These are phyloP conservation scores for Drosophila lini DNA, from an alignment of 1,140 invertebrate species.

Conservation along the genomic window DNA sequence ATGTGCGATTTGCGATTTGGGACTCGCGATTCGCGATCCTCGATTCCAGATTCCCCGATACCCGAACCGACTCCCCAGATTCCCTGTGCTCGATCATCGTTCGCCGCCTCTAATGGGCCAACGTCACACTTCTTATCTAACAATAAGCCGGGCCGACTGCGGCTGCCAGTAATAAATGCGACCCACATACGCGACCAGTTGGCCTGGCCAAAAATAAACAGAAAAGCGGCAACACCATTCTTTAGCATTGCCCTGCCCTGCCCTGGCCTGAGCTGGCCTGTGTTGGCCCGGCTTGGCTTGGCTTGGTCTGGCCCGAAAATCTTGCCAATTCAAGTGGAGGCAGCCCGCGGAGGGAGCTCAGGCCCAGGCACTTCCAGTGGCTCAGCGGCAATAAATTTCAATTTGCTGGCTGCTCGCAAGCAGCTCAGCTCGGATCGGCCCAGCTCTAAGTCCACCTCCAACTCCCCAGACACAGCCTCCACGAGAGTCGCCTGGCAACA, in stretches of 20 bases:
- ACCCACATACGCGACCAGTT: slow-evolving; percentile 80
- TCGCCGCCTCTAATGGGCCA: slow-evolving; percentile 69
- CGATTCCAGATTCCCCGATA: slow-evolving; percentile 26
- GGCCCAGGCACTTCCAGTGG: slow-evolving; percentile 67
- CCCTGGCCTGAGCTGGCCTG: slow-evolving; percentile 20
- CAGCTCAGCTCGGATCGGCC: slow-evolving; percentile 22
- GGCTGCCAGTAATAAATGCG: slow-evolving; percentile 68
- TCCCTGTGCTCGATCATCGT: slow-evolving; percentile 45
- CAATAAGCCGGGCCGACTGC: slow-evolving; percentile 38
- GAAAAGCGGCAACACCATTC: slow-evolving; percentile 42
- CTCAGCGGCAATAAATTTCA: slow-evolving; percentile 80
- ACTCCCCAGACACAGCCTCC: slow-evolving; percentile 5
- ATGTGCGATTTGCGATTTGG: slow-evolving; percentile 50
- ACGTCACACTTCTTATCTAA: slow-evolving; percentile 72
- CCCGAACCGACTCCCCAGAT: not conserved
- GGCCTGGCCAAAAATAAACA: slow-evolving; percentile 63
- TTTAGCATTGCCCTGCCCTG: slow-evolving; percentile 55
- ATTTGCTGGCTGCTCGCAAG: slow-evolving; percentile 64
- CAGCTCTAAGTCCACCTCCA: slow-evolving; percentile 12
- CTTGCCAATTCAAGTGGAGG: slow-evolving; percentile 14
- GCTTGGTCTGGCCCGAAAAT: slow-evolving; percentile 28
- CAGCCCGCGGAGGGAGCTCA: slow-evolving; percentile 1
- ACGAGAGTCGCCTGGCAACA: slow-evolving; percentile 63
- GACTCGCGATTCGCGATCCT: slow-evolving; percentile 35
- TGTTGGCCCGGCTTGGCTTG: slow-evolving; percentile 7